phyloP scores from a whole-genome alignment of 2,888 invertebrate genomes.

The Parasteatoda lunata region DNA sequence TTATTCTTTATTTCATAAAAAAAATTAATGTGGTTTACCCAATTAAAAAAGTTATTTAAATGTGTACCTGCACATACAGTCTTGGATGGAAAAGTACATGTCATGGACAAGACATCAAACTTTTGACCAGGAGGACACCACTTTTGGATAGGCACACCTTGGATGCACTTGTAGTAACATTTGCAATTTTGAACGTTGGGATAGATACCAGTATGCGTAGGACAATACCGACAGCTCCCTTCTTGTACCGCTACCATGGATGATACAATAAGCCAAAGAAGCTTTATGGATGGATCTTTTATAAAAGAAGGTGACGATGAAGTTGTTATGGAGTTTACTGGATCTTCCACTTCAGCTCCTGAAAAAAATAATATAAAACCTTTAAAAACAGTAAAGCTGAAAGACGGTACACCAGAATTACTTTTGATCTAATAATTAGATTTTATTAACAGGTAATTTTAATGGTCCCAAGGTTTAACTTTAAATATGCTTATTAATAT shows the following conservation, averaged over 20 bases:
- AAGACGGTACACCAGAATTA: not conserved
- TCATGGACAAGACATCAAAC: constrained; percentile 63
- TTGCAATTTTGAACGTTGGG: constrained; percentile 58
- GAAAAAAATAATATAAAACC: not conserved
- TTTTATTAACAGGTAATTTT: not conserved
- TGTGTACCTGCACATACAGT: constrained; percentile 61
- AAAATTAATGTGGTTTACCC: no score
- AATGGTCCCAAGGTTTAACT: not conserved
- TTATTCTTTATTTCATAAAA: no score
- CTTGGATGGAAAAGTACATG: constrained; percentile 44
- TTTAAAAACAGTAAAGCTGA: not conserved
- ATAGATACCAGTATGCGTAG: constrained; percentile 41
- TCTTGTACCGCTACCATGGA: constrained; percentile 56
- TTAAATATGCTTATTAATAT: not conserved
- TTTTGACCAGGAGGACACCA: constrained; percentile 57
- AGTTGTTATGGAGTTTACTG: not conserved
- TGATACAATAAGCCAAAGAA: constrained; percentile 43
- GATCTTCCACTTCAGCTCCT: not conserved
- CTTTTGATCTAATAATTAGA: not conserved
- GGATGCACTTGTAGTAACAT: constrained; percentile 60
- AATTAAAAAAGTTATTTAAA: no score
- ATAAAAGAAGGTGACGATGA: not conserved
- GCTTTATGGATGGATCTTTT: constrained; percentile 29
- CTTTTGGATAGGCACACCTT: constrained; percentile 52
- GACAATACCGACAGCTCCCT: constrained; percentile 46